phyloP scores from a whole-genome alignment of 2,797 vertebrate genomes.

The Melanotaenia pygmaea region DNA sequence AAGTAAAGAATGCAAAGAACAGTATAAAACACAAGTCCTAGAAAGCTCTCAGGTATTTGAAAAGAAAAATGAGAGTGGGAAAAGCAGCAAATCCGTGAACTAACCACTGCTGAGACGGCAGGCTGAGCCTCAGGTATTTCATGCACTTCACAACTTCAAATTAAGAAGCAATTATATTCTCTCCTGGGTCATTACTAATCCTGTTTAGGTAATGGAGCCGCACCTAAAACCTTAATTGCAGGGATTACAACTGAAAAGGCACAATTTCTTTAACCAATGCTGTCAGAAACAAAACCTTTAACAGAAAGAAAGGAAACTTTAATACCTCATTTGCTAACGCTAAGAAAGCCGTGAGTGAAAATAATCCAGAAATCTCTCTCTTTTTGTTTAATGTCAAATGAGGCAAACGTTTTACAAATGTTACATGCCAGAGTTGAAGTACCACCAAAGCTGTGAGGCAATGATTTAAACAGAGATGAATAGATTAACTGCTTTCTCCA shows the following conservation, averaged over 20 bases:
- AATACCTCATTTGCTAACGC: slow-evolving; percentile 54
- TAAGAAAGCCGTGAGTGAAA: slow-evolving; percentile 38
- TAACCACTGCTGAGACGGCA: slow-evolving; percentile 61
- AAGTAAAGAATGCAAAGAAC: slow-evolving; percentile 21
- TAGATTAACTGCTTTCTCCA: slow-evolving; percentile 27
- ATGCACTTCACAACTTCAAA: slow-evolving; percentile 77
- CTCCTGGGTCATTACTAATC: slow-evolving; percentile 76
- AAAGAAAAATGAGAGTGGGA: not conserved
- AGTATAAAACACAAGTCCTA: slow-evolving; percentile 24
- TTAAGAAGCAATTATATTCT: slow-evolving; percentile 80
- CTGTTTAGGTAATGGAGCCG: slow-evolving; percentile 69
- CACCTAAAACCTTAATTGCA: slow-evolving; percentile 76
- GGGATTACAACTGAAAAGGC: slow-evolving; percentile 72
- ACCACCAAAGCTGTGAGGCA: not conserved
- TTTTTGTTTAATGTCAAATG: slow-evolving; percentile 19
- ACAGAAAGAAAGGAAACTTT: slow-evolving; percentile 56
- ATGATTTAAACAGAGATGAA: slow-evolving; percentile 41
- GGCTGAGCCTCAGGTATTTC: slow-evolving; percentile 72
- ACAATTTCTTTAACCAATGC: slow-evolving; percentile 56
- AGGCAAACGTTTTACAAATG: slow-evolving; percentile 2
- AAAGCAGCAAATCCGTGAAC: slow-evolving; percentile 54
- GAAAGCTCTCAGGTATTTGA: slow-evolving; percentile 23
- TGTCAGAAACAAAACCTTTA: slow-evolving; percentile 60
- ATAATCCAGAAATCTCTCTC: slow-evolving; percentile 45
- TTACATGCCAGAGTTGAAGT: slow-evolving; percentile 6